Evolutionary conservation across 2,888 invertebrate species (phyloP).

Genomic region (Drosophila ustulata): DNA sequence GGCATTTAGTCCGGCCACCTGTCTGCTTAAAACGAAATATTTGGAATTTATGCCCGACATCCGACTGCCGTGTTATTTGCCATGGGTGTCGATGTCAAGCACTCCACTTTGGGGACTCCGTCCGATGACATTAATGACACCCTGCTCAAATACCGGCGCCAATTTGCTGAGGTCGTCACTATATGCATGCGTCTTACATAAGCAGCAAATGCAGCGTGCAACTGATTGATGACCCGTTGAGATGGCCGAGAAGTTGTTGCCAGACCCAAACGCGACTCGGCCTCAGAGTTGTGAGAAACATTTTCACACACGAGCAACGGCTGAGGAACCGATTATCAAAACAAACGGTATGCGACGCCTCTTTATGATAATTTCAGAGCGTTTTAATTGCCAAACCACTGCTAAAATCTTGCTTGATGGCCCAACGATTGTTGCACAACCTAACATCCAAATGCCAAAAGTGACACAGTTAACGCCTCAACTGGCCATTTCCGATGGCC

Average conservation of each 20-base stretch:
- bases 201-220: constrained; percentile 8
- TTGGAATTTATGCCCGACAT: constrained; percentile 22
- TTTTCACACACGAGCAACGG: constrained; percentile 5
- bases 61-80: constrained; percentile 16
- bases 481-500: background rate
- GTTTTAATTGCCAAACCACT: constrained; percentile 16
- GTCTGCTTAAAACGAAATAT: constrained; percentile 6
- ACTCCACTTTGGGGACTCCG: constrained; percentile 7
- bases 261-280: background rate
- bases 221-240: constrained; percentile 19
- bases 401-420: constrained; percentile 1
- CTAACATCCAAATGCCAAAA: constrained; percentile 1
- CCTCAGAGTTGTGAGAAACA: constrained; percentile 14
- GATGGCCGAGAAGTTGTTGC: background rate
- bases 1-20: constrained; percentile 9
- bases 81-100: constrained; percentile 23
- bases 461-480: background rate
- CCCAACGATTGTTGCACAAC: background rate
- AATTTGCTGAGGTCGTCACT: constrained; percentile 31
- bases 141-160: constrained; percentile 16
- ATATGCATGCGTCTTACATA: constrained; percentile 24
- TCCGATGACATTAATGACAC: constrained; percentile 45
- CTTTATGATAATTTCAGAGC: constrained; percentile 20
- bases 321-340: constrained; percentile 13
- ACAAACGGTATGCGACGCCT: constrained; percentile 7